Evolutionary conservation across 2,113 vertebrate species (phyloP), one percentile per base, ranked within the genome.

Genomic region (Actinemys pallida): DNA sequence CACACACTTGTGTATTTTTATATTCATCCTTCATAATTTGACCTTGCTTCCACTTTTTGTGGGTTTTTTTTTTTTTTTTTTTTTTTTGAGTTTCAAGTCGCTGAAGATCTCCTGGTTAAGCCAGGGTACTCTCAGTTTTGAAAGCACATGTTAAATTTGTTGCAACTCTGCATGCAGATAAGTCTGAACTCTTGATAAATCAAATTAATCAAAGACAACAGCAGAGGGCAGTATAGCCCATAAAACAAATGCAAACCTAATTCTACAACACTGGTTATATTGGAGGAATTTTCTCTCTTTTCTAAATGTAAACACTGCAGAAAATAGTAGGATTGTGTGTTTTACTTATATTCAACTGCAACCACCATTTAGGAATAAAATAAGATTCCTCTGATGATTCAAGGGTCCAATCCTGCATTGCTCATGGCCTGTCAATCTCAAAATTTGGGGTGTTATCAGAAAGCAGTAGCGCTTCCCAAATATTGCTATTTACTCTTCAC

Each of bases 191-290:
- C 2, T 0, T 2, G 1, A 39, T 59, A 19, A 52, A 79, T 8
- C 6, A 12, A n/a, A 42, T 12, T 12, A 10, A 1, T 2, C 31
- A 42, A 6, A 17, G 0, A 29, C 82, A 95, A 92, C 97, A 96
- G 94, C 94, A 97, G 98, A 97, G 97, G 98, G 97, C 98, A 97
- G 95, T 89, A 96, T 62, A 97, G 3, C 76, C 95, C 94, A 84
- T 2, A 2, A 69, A 89, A 97, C 52, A 4, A 1, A 25, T 49
- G 24, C 5, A 1, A 0, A 5, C 0, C 39, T 83, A 8, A 59
- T 50, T 22, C 0, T 8, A 20, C n/a, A 35, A 45, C 29, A 11
- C 8, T 17, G 9, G 24, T n/a, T 12, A 39, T 22, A 14, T 59
- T 0, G 13, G 57, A 89, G 76, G 5, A 19, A 11, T n/a, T 84